phyloP scores from a whole-genome alignment of 2,888 invertebrate species.

The Torymus tubicola region DNA sequence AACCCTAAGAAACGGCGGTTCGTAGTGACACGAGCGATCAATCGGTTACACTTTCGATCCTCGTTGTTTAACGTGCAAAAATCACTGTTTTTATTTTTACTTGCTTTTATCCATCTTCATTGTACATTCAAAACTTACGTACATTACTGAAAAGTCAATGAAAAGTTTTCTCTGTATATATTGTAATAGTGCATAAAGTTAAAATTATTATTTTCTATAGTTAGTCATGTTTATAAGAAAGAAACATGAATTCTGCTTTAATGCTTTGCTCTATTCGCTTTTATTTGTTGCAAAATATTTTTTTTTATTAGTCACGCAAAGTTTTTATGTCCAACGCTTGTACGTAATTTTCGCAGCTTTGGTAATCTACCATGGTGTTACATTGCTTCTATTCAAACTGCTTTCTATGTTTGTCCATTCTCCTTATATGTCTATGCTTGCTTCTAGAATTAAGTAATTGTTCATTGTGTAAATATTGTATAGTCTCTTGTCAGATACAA shows the following conservation, averaged over 20 bases:
- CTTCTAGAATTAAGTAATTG: constrained; percentile 7
- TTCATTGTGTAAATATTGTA: not conserved
- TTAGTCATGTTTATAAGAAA: constrained; percentile 50
- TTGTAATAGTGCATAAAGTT: not conserved
- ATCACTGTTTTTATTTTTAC: constrained; percentile 23
- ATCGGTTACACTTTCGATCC: constrained; percentile 26
- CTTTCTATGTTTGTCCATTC: constrained; percentile 28
- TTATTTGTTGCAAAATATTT: constrained; percentile 36
- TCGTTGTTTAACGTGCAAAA: constrained; percentile 23
- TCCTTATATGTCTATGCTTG: constrained; percentile 37
- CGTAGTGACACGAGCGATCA: constrained; percentile 51
- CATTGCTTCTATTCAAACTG: constrained; percentile 24
- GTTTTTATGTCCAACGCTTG: constrained; percentile 19
- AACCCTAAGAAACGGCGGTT: constrained; percentile 60
- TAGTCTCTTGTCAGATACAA: constrained; percentile 9
- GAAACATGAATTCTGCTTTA: constrained; percentile 64
- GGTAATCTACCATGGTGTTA: constrained; percentile 27
- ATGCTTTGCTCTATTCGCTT: constrained; percentile 62
- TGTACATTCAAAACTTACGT: constrained; percentile 1
- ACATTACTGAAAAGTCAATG: constrained; percentile 11
- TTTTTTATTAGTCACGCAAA: constrained; percentile 33
- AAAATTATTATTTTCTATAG: constrained; percentile 15
- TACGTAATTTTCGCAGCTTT: constrained; percentile 35
- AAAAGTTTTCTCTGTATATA: constrained; percentile 43
- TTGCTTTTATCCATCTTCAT: constrained; percentile 5